Evolutionary conservation across 2,113 vertebrate species (phyloP), one percentile per base, ranked within the genome.

Genomic region (Hippocampus barbouri): DNA sequence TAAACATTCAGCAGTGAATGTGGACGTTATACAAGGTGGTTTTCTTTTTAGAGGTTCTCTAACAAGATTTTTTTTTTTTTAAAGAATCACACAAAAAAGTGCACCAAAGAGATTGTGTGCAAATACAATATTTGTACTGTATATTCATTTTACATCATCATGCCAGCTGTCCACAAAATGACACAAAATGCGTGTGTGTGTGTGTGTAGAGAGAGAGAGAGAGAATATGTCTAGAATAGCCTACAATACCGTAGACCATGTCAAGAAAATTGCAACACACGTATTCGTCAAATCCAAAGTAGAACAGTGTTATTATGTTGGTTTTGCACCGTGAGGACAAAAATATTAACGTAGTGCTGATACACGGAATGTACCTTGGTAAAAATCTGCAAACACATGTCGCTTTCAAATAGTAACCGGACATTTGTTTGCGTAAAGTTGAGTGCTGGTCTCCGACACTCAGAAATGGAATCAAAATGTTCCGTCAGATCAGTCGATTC

Each of bases 1-100:
- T 75, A 71, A 88, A 91, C 88, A 91, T 90, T 90, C 73, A 91
- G 66, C 67, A 81, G 68, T 65, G 69, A 79, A 78, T 74, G 81
- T 78, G 68, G 76, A 67, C 62, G 49, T 79, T 79, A 73, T 57
- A 88, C 68, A 84, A 49, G 83, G 82, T 27, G 60, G 65, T 75
- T 65, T 34, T 69, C 23, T 40, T 66, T 69, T 41, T 21, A 64
- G 38, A 25, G 15, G 0, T 30, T 76, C 21, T 76, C 47, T 62
- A 27, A 79, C 61, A 60, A 66, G 68, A 40, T 8, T 56, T 68
- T 72, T 43, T 49, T 49, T 56, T 67, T 66, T 53, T 54, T 51
- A 72, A 66, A n/a, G 23, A 68, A 54, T 76, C 68, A 83, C 66
- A 25, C 34, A 72, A 82, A 77, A 81, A 66, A 74, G 66, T 70